Conservation (phyloP, 1,140 invertebrate species). For the Saccostrea echinata region DNA sequence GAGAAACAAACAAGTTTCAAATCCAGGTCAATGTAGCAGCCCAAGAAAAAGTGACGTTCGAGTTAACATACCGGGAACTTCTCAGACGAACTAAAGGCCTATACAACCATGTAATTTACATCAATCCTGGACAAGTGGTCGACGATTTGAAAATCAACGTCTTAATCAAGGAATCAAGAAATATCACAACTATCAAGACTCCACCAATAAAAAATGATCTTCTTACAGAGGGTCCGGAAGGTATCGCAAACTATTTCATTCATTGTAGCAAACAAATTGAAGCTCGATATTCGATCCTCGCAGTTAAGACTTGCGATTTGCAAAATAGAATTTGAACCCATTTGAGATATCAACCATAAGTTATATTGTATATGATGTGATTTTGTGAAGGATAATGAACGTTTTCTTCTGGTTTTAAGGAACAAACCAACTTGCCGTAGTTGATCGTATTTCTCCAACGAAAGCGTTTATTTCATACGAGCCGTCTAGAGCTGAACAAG, state of each 20-base stretch:
- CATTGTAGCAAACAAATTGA: too few relatives aligned
- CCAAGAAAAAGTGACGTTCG: conserved; percentile 66
- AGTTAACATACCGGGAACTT: conserved; percentile 70
- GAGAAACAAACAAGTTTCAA: conserved; percentile 73
- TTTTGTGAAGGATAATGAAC: too few relatives aligned
- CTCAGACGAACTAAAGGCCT: conserved; percentile 59
- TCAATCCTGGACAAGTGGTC: conserved; percentile 68
- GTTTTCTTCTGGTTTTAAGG: background rate
- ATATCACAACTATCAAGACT: conserved; percentile 55
- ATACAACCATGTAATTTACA: conserved; percentile 68
- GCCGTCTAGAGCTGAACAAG: conserved; percentile 59
- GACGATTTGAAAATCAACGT: conserved; percentile 62
- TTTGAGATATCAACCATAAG: too few relatives aligned
- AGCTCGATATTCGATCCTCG: too few relatives aligned
- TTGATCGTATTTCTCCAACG: conserved; percentile 51
- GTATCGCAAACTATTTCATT: background rate
- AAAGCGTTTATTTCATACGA: conserved; percentile 62
- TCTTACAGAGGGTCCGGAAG: background rate
- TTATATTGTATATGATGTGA: too few relatives aligned
- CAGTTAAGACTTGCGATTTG: too few relatives aligned
- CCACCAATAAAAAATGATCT: conserved; percentile 57
- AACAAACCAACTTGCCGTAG: conserved; percentile 31
- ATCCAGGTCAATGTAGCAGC: conserved; percentile 69
- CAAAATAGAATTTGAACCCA: too few relatives aligned
- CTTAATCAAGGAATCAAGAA: conserved; percentile 59